A percentile compares a stretch with the other conserved stretches of the same genome.
phyloP scores from a whole-genome alignment of 2,113 vertebrate genomes.

The Percopsis transmontana region DNA sequence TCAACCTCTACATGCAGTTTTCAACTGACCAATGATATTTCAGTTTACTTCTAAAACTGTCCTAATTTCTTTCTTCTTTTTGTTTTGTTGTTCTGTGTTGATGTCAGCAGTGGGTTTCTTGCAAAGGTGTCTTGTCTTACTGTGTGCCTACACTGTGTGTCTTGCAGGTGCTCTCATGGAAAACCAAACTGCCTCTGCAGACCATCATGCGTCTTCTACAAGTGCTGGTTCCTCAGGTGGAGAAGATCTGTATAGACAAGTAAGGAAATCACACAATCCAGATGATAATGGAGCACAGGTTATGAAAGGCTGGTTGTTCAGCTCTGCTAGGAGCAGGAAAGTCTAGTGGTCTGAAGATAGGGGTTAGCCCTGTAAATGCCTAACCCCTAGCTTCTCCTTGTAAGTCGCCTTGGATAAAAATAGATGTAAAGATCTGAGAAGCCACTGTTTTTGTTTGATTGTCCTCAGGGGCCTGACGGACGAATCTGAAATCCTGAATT shows the following conservation, averaged over 20 bases:
- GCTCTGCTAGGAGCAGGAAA: too few species aligned
- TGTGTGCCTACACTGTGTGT: background rate
- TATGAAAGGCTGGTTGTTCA: too few species aligned
- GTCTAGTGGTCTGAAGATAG: too few species aligned
- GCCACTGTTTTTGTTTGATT: background rate
- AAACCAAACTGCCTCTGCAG: slow-evolving; percentile 91
- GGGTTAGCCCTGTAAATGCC: too few species aligned
- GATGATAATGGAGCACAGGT: background rate
- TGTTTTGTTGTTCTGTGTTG: too few species aligned
- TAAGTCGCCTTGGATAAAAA: too few species aligned
- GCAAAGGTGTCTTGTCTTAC: background rate
- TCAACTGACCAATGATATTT: too few species aligned
- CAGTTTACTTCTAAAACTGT: too few species aligned
- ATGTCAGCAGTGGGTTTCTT: background rate
- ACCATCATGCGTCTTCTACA: slow-evolving; percentile 97
- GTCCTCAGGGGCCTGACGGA: slow-evolving; percentile 89
- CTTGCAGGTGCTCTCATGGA: slow-evolving; percentile 89
- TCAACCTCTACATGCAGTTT: too few species aligned
- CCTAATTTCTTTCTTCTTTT: too few species aligned
- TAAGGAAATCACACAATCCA: slow-evolving; percentile 61
- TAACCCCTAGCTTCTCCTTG: too few species aligned
- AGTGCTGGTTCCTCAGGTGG: slow-evolving; percentile 96
- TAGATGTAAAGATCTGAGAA: too few species aligned
- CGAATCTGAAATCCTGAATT: slow-evolving; percentile 94
- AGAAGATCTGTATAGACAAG: slow-evolving; percentile 99